Evolutionary conservation across 2,797 vertebrate genomes (phyloP), one percentile per base, ranked within the genome.

Genomic region (Trachurus trachurus): DNA sequence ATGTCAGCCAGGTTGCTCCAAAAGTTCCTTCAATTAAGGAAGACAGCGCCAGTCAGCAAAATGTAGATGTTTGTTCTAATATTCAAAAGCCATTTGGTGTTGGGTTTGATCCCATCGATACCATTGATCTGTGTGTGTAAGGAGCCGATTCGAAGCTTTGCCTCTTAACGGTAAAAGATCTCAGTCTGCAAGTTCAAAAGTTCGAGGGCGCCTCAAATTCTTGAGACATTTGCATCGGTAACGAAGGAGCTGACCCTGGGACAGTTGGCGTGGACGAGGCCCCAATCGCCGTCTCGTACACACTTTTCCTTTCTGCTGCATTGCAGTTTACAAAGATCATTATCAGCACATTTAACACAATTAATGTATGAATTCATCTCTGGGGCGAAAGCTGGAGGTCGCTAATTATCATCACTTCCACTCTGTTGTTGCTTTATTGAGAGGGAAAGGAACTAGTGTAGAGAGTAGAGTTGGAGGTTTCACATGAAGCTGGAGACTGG

Each of bases 261-360:
- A 52, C 21, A 31, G 13, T 58, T 53, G 61, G 21, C 52, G 69
- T 39, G 21, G n/a, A 73, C 56, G 1, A 42, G n/a, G n/a, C 17
- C 26, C 37, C 21, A 13, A 3, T 2, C 40, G 10, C 40, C 40
- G 2, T 7, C 66, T 66, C 31, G 31, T 59, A 49, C 81, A 74
- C 62, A 49, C 70, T 78, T 76, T 78, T 76, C 21, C 74, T 74
- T 81, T 89, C 58, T 88, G 90, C 90, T 81, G 81, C 80, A 71
- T 17, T 87, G 87, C 90, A 90, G 71, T 85, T 90, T 84, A 66
- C 71, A 76, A 90, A 88, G 74, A 87, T 87, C 79, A 81, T 88
- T 88, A 88, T 92, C 91, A 93, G 91, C 91, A 92, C 81, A 89
- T 93, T 91, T 88, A 84, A 72, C 89, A 91, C 83, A 87, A 91